Evolutionary conservation across 1,140 invertebrate species (phyloP), one percentile per base, ranked within the genome.

Genomic region (Drosophila mojavensis): DNA sequence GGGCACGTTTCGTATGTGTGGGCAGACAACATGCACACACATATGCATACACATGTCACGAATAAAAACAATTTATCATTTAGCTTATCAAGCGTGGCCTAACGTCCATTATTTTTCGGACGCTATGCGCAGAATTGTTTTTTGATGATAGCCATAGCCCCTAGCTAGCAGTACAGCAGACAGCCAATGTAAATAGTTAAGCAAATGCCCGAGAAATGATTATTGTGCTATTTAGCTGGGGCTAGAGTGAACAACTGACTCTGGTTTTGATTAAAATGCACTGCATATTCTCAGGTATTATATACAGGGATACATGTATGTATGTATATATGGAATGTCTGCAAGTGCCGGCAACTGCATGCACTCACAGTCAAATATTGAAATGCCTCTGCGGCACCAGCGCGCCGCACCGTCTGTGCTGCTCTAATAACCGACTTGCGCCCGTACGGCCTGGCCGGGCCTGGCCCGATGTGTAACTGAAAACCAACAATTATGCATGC

Each of bases 61-160:
- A 89, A 80, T 88, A 78, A 88, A 88, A 88, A 88, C 84, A 88
- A 88, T 88, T 88, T 88, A 89, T 88, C 84, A 88, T 88, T 88
- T 81, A 88, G 84, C 84, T 88, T 89, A 88, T 88, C 85, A 88
- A 88, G 79, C 78, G 54, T 80, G 80, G 84, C 84, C 84, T 89
- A 84, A 78, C 80, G 84, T 88, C 84, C 84, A 88, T 88, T 88
- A 88, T 89, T 89, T 81, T 88, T 84, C 80, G 80, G 81, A 89
- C 84, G 84, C 84, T 75, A 77, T 72, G 84, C 83, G 75, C 84
- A 71, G 83, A 88, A 88, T 88, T 88, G 83, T 88, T 88, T 88
- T 88, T 88, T 88, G 84, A 88, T 88, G 83, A 88, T 88, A 88
- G 79, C 69, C 79, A 71, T 43, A 50, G 70, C 73, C 66, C 51